These are phyloP conservation scores for Hoplostethus atlanticus DNA, from an alignment of 2,797 vertebrate genomes.

Conservation along the genomic window DNA sequence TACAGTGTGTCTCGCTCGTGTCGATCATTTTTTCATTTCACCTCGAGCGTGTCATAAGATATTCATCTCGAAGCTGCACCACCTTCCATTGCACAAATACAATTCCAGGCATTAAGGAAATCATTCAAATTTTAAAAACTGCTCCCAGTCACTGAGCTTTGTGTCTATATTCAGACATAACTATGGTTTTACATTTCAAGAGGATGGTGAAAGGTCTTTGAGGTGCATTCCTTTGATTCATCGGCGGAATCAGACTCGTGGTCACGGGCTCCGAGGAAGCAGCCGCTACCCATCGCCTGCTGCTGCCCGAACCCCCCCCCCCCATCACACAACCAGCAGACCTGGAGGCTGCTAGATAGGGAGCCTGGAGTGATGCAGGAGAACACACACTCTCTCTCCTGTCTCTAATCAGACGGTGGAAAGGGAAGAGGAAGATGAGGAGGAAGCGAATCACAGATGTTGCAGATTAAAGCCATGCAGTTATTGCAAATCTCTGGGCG, in stretches of 20 bases:
- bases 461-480: no score
- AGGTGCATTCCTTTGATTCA: slow-evolving; percentile 47
- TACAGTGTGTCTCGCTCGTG: neutral
- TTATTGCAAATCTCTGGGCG: no score
- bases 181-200: slow-evolving; percentile 38
- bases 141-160: slow-evolving; percentile 23
- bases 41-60: neutral
- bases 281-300: slow-evolving; percentile 36
- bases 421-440: neutral
- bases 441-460: neutral
- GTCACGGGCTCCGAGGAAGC: slow-evolving; percentile 5
- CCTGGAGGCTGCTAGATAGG: neutral
- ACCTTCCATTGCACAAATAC: neutral
- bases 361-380: neutral
- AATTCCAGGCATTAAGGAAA: neutral
- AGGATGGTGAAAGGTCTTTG: slow-evolving; percentile 25
- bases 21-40: neutral
- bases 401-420: neutral
- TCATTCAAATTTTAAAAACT: slow-evolving; percentile 22
- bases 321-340: slow-evolving; percentile 50
- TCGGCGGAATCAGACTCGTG: slow-evolving; percentile 39
- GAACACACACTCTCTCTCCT: neutral
- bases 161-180: no score
- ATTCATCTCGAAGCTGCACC: neutral
- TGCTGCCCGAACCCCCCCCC: slow-evolving; percentile 13